Conservation (phyloP, 2,888 invertebrate genomes). For the Lasioglossum figueresi region DNA sequence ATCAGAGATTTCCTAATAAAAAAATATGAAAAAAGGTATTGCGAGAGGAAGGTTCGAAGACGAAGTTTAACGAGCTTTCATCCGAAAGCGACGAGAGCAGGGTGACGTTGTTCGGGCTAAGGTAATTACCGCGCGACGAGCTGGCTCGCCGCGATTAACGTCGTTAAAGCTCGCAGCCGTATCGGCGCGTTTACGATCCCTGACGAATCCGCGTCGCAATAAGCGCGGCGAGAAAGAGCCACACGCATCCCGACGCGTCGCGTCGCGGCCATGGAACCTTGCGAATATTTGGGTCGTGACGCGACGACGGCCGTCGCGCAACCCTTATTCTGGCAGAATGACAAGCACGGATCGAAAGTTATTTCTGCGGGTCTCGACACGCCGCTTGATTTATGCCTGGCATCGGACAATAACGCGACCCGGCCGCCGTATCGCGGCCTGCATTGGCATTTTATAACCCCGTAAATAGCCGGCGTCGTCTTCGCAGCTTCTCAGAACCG, state of each 20-base stretch:
- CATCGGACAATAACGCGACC: constrained; percentile 65
- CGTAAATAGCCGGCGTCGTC: constrained; percentile 53
- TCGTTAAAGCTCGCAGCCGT: constrained; percentile 65
- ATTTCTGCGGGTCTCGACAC: constrained; percentile 64
- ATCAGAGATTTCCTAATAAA: too few species aligned
- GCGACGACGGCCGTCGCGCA: constrained; percentile 47
- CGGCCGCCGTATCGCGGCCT: constrained; percentile 37
- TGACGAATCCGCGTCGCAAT: constrained; percentile 70
- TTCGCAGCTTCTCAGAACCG: constrained; percentile 50
- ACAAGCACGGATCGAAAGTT: constrained; percentile 70
- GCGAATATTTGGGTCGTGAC: constrained; percentile 62
- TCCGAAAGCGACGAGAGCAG: constrained; percentile 18
- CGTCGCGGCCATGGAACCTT: constrained; percentile 28
- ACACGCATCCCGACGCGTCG: constrained; percentile 31
- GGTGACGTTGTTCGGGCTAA: constrained; percentile 24
- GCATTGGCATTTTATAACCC: constrained; percentile 62
- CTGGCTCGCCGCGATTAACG: constrained; percentile 66
- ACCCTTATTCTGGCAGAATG: constrained; percentile 70
- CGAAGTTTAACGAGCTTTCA: constrained; percentile 45
- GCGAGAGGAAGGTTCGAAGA: background rate
- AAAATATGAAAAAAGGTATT: background rate
- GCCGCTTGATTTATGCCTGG: constrained; percentile 65
- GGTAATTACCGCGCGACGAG: constrained; percentile 66
- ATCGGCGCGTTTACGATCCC: constrained; percentile 70
- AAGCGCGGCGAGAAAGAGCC: constrained; percentile 18